Evolutionary conservation across 2,888 invertebrate species (phyloP).

Genomic region (Ernsta delagoae): DNA sequence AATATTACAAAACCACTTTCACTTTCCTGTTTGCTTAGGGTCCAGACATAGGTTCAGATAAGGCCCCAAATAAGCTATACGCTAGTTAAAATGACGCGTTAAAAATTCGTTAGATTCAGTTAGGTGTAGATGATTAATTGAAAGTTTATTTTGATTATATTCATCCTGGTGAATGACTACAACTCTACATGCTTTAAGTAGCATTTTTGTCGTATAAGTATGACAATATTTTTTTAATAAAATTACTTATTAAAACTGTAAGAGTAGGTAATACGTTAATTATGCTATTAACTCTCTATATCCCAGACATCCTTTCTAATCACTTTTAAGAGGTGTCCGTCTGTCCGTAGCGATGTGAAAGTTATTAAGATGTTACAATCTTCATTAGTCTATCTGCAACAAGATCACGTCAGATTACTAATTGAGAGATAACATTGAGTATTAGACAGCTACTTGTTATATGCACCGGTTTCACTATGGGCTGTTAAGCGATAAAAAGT

Average conservation of each 20-base stretch:
- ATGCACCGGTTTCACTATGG: slow-evolving; percentile 8
- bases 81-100: no score
- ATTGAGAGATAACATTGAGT: slow-evolving; percentile 35
- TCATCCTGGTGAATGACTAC: no score
- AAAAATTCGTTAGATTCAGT: no score
- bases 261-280: not conserved
- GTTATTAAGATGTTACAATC: slow-evolving; percentile 33
- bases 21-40: no score
- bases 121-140: no score
- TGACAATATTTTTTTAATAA: no score
- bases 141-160: no score
- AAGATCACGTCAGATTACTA: slow-evolving; percentile 37
- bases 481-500: slow-evolving; percentile 5
- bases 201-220: no score
- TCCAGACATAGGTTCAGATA: no score
- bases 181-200: no score
- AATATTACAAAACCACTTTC: no score
- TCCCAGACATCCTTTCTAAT: not conserved
- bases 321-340: not conserved
- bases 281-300: not conserved
- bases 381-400: slow-evolving; percentile 33
- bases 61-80: no score
- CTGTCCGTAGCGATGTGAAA: slow-evolving; percentile 18
- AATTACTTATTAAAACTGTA: not conserved
- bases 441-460: slow-evolving; percentile 14